Evolutionary conservation across 2,113 vertebrate species (phyloP).

Genomic region (Entomyzon cyanotis): DNA sequence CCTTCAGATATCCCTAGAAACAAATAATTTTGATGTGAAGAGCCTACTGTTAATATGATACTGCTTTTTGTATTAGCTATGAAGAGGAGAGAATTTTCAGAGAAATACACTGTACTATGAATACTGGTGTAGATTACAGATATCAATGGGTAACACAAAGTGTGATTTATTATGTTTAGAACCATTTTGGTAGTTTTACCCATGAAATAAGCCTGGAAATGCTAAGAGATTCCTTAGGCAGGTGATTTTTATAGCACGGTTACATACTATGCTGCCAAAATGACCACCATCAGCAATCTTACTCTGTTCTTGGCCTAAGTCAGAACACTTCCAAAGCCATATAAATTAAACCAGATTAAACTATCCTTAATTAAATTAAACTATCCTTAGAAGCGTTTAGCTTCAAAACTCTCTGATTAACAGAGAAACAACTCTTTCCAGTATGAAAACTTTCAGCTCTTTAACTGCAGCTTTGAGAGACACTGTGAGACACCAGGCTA

Average conservation of each 20-base stretch:
- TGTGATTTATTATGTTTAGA: background rate
- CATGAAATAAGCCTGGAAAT: background rate
- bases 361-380: too few relatives aligned
- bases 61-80: background rate
- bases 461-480: fast-evolving
- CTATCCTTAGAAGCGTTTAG: fast-evolving
- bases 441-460: background rate
- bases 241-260: background rate
- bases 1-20: background rate
- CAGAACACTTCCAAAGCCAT: background rate
- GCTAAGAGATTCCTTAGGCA: background rate
- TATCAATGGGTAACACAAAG: background rate
- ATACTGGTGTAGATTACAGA: background rate
- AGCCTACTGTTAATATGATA: background rate
- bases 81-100: background rate
- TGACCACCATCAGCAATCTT: background rate
- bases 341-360: background rate
- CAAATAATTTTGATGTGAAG: background rate
- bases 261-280: background rate
- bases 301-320: background rate
- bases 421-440: background rate
- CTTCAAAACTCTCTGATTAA: background rate
- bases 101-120: background rate
- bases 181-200: background rate
- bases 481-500: background rate